Percentiles rank a stretch among this genome's conserved stretches.
phyloP scores from a whole-genome alignment of 2,113 vertebrate genomes.

The Anarrhichthys ocellatus region DNA sequence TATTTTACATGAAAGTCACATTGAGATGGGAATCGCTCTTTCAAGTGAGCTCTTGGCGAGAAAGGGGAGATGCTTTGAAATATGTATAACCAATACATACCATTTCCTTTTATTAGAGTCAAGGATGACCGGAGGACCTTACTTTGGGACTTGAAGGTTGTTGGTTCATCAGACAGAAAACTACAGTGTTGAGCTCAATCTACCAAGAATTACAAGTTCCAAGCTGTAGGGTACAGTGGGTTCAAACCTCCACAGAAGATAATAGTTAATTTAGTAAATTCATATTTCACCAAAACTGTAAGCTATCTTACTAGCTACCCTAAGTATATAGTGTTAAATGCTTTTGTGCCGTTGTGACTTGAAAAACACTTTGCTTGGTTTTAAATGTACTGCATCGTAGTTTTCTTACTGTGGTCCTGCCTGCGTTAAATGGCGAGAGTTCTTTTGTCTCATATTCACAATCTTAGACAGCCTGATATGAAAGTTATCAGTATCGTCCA shows the following conservation, averaged over 20 bases:
- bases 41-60: slow-evolving; percentile 39
- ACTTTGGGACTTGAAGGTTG: slow-evolving; percentile 30
- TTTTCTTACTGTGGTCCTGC: background rate
- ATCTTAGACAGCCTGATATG: background rate
- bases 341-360: background rate
- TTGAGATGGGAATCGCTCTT: slow-evolving; percentile 51
- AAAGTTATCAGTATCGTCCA: background rate
- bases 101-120: slow-evolving; percentile 49
- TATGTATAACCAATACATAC: slow-evolving; percentile 45
- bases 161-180: slow-evolving; percentile 23
- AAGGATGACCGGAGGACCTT: slow-evolving; percentile 42
- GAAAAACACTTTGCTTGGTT: background rate
- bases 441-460: background rate
- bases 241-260: background rate
- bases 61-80: slow-evolving; percentile 33
- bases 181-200: background rate
- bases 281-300: background rate
- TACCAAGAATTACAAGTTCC: background rate
- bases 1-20: slow-evolving; percentile 65
- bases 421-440: background rate
- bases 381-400: background rate
- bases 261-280: background rate
- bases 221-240: background rate
- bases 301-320: background rate
- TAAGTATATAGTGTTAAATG: background rate